Evolutionary conservation across 2,888 invertebrate species (phyloP), one percentile per base, ranked within the genome.

Genomic region (Capitulum mitella): DNA sequence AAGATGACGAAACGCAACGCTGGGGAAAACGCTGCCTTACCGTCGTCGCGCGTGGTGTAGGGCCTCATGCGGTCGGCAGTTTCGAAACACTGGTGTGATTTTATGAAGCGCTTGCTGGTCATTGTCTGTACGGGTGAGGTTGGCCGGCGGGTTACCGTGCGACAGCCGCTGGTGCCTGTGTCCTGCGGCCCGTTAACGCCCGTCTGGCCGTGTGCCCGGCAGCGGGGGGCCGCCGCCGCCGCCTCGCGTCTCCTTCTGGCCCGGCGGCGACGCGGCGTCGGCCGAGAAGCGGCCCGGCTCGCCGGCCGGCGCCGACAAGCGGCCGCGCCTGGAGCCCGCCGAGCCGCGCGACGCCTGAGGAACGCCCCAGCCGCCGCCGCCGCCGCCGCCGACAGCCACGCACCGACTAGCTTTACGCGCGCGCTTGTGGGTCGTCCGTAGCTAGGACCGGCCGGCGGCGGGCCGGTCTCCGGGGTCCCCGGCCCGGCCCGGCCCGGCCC

Each of bases 241-340:
- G 34, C 64, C 64, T 32, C 64, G 64, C 34, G 64, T 64, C 34
- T 34, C 64, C 3, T 64, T 64, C 64, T 64, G 64, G 64, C 32
- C 64, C 3, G 34, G 14, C 14, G 34, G 29, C 34, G 64, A 34
- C 29, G 34, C 32, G 3, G n/a, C 29, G 12, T 12, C n/a, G 3
- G 12, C 2, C 5, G 34, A 64, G 32, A 64, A 64, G 34, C 64
- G 64, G 19, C 14, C 64, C 32, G 64, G 32, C 64, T 64, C 64
- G 19, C 64, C 64, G 19, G 5, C 64, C 19, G 34, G 34, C 16
- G 64, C 2, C 34, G 64, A 64, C 19, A 64, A 64, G 32, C 64
- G 64, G 6, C 34, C 34, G 64, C 32, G 64, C 19, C 32, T 64
- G 32, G 64, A 5, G 6, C 6, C 29, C 29, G 29, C 14, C 58